Conservation (phyloP, 2,888 invertebrate genomes). For the Palloptera scutellata region DNA sequence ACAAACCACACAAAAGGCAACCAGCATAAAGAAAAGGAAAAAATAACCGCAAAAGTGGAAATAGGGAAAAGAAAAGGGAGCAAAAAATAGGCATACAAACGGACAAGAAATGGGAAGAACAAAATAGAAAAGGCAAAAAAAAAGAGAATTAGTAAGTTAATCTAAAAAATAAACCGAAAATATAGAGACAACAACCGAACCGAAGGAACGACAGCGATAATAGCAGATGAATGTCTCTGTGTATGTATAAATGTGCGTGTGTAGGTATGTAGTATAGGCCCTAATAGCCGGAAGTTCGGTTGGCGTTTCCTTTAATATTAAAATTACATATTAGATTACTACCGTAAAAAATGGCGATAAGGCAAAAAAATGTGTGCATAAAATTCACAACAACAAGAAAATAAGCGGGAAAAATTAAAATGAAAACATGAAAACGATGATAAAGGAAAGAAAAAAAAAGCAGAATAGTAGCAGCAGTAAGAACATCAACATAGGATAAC, state of each 20-base stretch:
- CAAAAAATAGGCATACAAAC: slow-evolving; percentile 30
- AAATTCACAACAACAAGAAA: not conserved
- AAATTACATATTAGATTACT: slow-evolving; percentile 26
- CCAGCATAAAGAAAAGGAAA: too few species aligned
- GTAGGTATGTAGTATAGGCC: slow-evolving; percentile 1
- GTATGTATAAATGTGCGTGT: not conserved
- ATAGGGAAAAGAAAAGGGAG: slow-evolving; percentile 2
- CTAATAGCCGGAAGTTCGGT: slow-evolving; percentile 31
- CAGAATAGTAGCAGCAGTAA: not conserved
- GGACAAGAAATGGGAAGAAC: not conserved
- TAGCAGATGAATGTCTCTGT: not conserved
- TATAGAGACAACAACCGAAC: not conserved
- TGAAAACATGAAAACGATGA: too few species aligned
- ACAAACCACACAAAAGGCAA: too few species aligned
- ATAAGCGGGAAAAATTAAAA: not conserved
- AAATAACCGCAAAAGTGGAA: not conserved
- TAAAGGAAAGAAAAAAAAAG: not conserved
- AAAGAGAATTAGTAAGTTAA: slow-evolving; percentile 35
- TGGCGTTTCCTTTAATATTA: slow-evolving; percentile 25
- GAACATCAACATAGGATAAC: not conserved
- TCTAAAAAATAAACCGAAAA: slow-evolving; percentile 13
- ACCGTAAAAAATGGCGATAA: slow-evolving; percentile 6
- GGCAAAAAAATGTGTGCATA: not conserved
- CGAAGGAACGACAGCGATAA: too few species aligned
- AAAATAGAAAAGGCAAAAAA: slow-evolving; percentile 6